Evolutionary conservation across 2,888 invertebrate species (phyloP), one percentile per base, ranked within the genome.

Genomic region (Troglohyphantes excavatus): DNA sequence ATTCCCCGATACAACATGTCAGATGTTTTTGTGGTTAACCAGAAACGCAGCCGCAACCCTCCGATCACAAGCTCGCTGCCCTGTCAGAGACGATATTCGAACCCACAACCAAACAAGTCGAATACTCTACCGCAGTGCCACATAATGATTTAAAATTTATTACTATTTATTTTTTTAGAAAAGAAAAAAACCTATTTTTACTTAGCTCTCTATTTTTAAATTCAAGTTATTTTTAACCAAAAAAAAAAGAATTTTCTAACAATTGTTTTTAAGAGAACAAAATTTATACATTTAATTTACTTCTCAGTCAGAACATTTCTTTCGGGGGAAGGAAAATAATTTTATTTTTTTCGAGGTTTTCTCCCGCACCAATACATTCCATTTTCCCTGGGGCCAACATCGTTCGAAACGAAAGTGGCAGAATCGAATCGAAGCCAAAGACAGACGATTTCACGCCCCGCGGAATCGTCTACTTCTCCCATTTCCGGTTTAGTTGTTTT

Each of bases 381-480:
- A 5, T 21, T 19, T 76, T 67, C 82, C 83, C 46, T 0, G 26
- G 39, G 68, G 53, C 29, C 67, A 17, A 59, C 27, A 39, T 43
- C 1, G 26, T 53, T 46, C 17, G n/a, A 76, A 84, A 65, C 73
- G 73, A 73, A 75, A 84, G 75, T 33, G 68, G 46, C 26, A 11
- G 72, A 73, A 73, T 53, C 61, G 63, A 83, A 73, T 59, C 29
- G 43, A 26, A 59, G 59, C 21, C 27, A 19, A 27, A 17, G 63
- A 63, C 83, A 23, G 46, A 27, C 75, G 75, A 84, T 84, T 84
- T 84, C 84, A 84, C 84, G 84, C 84, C 67, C 73, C 84, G 63
- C 21, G 53, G 75, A 67, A 33, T 61, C 75, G 84, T 76, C 75
- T 75, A 67, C 73, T 84, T 84, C 75, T 53, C 53, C 53, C 67